Conservation (phyloP, 1,140 invertebrate species). For the Cotesia glomerata region DNA sequence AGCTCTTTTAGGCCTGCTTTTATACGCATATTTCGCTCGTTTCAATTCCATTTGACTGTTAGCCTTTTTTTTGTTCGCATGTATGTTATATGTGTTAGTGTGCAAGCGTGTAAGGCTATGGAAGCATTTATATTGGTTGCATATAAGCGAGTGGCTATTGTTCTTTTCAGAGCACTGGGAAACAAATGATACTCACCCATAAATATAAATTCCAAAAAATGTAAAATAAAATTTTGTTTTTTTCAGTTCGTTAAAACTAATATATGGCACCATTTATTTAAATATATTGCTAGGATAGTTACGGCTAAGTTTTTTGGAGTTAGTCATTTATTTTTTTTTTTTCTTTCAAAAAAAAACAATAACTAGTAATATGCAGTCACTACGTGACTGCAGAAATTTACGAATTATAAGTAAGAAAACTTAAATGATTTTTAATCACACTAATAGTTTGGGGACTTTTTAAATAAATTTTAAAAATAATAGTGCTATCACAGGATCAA, state of each 20-base stretch:
- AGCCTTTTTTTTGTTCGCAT: conserved; percentile 15
- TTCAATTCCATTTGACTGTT: background rate
- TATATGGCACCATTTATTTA: conserved; percentile 55
- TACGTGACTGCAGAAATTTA: too few relatives aligned
- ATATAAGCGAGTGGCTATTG: conserved; percentile 39
- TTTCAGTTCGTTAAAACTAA: conserved; percentile 52
- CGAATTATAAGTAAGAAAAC: too few relatives aligned
- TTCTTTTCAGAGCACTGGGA: conserved; percentile 32
- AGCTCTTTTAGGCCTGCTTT: background rate
- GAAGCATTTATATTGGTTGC: background rate
- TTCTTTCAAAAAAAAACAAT: too few relatives aligned
- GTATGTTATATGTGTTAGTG: too few relatives aligned
- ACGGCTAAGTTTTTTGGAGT: too few relatives aligned
- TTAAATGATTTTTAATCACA: too few relatives aligned
- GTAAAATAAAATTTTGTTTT: background rate
- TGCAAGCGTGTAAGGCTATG: too few relatives aligned
- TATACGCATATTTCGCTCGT: background rate
- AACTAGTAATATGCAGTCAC: too few relatives aligned
- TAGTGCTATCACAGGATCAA: too few relatives aligned
- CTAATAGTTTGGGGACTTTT: too few relatives aligned
- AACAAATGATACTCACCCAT: conserved; percentile 48
- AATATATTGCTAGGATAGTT: conserved; percentile 35
- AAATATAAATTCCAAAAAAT: conserved; percentile 31
- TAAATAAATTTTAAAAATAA: too few relatives aligned
- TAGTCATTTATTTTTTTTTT: too few relatives aligned